Evolutionary conservation across 2,797 vertebrate genomes (phyloP).

Genomic region (Hirundo rustica): DNA sequence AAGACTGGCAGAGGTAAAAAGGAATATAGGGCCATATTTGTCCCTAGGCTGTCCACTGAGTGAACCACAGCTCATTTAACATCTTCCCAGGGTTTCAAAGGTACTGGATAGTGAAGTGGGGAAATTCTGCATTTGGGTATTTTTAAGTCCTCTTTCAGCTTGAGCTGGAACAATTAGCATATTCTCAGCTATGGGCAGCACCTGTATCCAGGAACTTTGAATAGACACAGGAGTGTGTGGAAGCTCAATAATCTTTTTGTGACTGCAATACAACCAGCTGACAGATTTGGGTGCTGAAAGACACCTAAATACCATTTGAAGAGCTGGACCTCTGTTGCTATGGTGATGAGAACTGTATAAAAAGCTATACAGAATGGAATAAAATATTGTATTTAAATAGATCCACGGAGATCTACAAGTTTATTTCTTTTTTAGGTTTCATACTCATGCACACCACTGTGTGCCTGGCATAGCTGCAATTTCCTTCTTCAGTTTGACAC

Average conservation of each 20-base stretch:
- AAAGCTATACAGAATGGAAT: conserved; percentile 26
- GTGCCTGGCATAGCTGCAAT: background rate
- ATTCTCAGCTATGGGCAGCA: background rate
- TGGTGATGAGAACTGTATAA: conserved; percentile 28
- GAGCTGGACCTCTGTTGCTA: conserved; percentile 47
- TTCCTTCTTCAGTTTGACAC: background rate
- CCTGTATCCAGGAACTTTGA: background rate
- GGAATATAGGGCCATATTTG: background rate
- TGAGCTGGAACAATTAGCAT: background rate
- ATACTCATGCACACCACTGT: background rate
- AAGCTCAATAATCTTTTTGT: background rate
- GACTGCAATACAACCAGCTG: background rate
- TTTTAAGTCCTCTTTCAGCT: background rate
- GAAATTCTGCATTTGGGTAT: background rate
- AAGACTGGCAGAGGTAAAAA: background rate
- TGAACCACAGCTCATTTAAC: background rate
- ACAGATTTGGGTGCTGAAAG: conserved; percentile 25
- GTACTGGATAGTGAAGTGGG: background rate
- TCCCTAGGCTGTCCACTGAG: background rate
- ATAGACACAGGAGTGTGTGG: background rate
- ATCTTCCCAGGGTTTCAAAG: background rate
- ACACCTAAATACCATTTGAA: conserved; percentile 1
- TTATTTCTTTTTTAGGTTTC: conserved; percentile 26
- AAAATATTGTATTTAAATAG: conserved; percentile 52
- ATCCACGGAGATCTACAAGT: background rate